Percentiles rank a stretch among this genome's conserved stretches.
phyloP scores from a whole-genome alignment of 2,888 invertebrate species.

The Notodonta dromedarius region DNA sequence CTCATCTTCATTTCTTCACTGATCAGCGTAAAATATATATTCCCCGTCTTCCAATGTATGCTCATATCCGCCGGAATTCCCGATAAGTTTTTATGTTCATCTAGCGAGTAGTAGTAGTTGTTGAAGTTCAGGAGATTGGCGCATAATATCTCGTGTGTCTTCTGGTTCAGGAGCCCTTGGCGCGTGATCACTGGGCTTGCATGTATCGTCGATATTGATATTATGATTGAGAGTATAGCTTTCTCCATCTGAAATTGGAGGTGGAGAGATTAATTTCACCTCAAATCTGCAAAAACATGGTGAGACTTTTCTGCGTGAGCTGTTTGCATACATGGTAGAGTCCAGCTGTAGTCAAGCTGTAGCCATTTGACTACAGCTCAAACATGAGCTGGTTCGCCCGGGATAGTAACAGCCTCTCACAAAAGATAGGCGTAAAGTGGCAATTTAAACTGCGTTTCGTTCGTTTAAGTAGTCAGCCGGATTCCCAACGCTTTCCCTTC shows the following conservation, averaged over 20 bases:
- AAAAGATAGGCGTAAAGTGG: too few species aligned
- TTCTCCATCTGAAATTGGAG: constrained; percentile 62
- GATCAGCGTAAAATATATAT: constrained; percentile 70
- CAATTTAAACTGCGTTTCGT: too few species aligned
- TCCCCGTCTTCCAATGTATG: constrained; percentile 72
- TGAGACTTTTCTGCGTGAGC: too few species aligned
- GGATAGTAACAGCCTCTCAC: too few species aligned
- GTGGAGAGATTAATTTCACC: background rate
- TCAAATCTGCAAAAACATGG: too few species aligned
- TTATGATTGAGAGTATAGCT: constrained; percentile 34
- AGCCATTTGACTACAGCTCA: too few species aligned
- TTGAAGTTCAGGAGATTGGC: constrained; percentile 59
- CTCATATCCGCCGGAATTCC: constrained; percentile 76
- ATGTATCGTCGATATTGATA: constrained; percentile 40
- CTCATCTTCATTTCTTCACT: constrained; percentile 76
- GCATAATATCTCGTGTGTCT: constrained; percentile 52
- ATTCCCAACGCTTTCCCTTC: too few species aligned
- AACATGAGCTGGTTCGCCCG: too few species aligned
- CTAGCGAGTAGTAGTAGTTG: constrained; percentile 60
- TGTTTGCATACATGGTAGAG: too few species aligned
- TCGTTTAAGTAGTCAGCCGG: too few species aligned
- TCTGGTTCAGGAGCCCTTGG: constrained; percentile 48
- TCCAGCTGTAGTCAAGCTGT: too few species aligned
- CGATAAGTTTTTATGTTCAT: constrained; percentile 53
- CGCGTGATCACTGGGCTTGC: constrained; percentile 62